phyloP scores from a whole-genome alignment of 2,113 vertebrate genomes.

The Hassar affinis region DNA sequence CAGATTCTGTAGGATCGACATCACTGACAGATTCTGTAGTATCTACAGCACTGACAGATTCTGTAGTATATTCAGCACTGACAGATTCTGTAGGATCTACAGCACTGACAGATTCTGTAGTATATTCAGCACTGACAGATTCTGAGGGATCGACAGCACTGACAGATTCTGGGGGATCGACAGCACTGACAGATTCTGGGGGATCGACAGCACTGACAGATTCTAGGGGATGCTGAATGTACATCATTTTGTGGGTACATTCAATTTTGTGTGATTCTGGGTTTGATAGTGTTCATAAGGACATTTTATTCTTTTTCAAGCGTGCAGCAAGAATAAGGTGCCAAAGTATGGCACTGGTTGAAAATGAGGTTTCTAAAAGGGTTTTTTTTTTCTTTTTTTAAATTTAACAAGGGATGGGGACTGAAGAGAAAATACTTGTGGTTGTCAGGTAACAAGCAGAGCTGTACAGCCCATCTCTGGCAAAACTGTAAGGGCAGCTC shows the following conservation, averaged over 20 bases:
- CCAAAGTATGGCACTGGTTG: background rate
- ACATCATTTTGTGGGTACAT: background rate
- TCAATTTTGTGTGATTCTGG: background rate
- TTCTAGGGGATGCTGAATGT: no score
- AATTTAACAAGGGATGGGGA: background rate
- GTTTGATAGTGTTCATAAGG: background rate
- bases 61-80: no score
- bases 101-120: background rate
- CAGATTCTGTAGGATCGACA: background rate
- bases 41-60: background rate
- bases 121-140: background rate
- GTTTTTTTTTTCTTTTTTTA: no score
- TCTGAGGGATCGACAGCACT: no score
- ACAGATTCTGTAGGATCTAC: no score
- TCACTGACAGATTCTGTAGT: background rate
- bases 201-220: no score
- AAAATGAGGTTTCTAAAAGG: background rate
- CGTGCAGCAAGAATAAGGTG: background rate
- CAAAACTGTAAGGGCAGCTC: background rate
- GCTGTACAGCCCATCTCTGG: background rate
- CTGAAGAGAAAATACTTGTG: background rate
- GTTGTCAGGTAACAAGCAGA: background rate
- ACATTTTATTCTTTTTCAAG: background rate
- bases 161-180: background rate
- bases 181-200: no score